A percentile compares a stretch with the other conserved stretches of the same genome.
phyloP scores from a whole-genome alignment of 2,888 invertebrate genomes.

The Brachyopa scutellaris region DNA sequence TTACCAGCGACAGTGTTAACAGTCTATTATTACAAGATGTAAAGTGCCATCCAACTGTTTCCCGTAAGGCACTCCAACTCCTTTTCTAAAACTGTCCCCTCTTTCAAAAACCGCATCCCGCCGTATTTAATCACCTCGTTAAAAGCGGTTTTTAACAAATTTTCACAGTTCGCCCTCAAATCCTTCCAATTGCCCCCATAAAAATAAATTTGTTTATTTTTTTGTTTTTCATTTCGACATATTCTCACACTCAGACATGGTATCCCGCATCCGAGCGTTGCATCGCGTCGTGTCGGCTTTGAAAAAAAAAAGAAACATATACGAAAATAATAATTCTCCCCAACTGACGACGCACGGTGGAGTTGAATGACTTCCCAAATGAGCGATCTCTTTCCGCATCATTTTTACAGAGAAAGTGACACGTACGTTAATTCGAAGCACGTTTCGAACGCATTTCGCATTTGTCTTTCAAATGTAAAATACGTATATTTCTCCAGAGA shows the following conservation, averaged over 20 bases:
- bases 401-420: slow-evolving; percentile 46
- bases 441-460: slow-evolving; percentile 31
- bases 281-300: too few species aligned
- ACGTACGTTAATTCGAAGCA: slow-evolving; percentile 28
- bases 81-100: background rate
- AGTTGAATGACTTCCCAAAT: slow-evolving; percentile 57
- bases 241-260: slow-evolving; percentile 55
- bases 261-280: slow-evolving; percentile 12
- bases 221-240: slow-evolving; percentile 59
- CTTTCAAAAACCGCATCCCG: background rate
- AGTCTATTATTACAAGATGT: background rate
- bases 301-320: slow-evolving; percentile 2
- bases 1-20: background rate
- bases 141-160: slow-evolving; percentile 28
- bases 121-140: slow-evolving; percentile 46
- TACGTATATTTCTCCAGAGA: slow-evolving; percentile 19
- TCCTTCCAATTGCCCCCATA: slow-evolving; percentile 2
- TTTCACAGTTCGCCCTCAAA: background rate
- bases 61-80: background rate
- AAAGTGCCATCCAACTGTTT: background rate
- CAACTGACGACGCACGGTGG: slow-evolving; percentile 4
- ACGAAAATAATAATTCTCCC: slow-evolving; percentile 25
- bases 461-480: slow-evolving; percentile 10
- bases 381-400: slow-evolving; percentile 6
- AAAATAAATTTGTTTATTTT: slow-evolving; percentile 37